Conservation (phyloP, 2,888 invertebrate species). For the Bombylius major region DNA sequence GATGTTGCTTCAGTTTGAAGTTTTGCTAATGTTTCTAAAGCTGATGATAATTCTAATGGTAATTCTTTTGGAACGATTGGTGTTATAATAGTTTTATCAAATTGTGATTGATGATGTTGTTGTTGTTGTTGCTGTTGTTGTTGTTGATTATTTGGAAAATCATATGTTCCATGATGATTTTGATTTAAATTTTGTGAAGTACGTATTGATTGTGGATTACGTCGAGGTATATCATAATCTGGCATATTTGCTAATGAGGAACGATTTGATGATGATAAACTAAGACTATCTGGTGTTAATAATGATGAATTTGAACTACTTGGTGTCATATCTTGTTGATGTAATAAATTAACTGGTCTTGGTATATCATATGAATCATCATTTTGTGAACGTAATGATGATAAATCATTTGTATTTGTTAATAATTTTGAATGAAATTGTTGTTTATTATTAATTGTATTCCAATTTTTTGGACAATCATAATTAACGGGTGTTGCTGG, state of each 20-base stretch:
- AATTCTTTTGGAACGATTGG: constrained; percentile 42
- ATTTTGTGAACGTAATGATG: constrained; percentile 29
- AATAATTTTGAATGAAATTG: constrained; percentile 10
- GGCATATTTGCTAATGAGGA: constrained; percentile 46
- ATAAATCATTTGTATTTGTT: constrained; percentile 19
- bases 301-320: constrained; percentile 55
- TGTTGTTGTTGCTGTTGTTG: constrained; percentile 36
- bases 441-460: constrained; percentile 22
- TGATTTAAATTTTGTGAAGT: constrained; percentile 16
- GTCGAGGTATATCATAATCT: constrained; percentile 57
- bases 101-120: constrained; percentile 21
- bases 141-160: constrained; percentile 14
- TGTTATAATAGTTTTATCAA: constrained; percentile 18
- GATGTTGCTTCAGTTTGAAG: constrained; percentile 69
- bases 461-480: constrained; percentile 43
- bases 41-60: constrained; percentile 61
- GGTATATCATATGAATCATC: constrained; percentile 55
- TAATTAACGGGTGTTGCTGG: constrained; percentile 45
- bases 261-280: constrained; percentile 40
- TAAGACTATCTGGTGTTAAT: constrained; percentile 47
- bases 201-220: constrained; percentile 34
- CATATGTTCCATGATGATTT: constrained; percentile 19
- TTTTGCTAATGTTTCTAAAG: constrained; percentile 60
- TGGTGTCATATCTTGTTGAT: constrained; percentile 47
- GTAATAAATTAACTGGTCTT: constrained; percentile 38